Conservation (phyloP, 2,888 invertebrate genomes). For the Lasioglossum oenotherae region DNA sequence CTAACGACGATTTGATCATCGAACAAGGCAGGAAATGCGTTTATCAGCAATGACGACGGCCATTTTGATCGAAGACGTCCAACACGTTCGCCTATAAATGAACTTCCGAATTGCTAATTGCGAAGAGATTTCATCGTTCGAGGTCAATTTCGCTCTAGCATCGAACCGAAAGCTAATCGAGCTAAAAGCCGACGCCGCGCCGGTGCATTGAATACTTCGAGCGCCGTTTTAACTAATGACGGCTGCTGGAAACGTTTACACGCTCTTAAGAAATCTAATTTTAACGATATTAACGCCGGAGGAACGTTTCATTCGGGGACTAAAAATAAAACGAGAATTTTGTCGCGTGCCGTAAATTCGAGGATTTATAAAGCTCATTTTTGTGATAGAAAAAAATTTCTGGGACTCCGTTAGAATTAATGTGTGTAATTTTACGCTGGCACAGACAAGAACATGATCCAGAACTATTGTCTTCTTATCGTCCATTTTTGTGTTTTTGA, state of each 20-base stretch:
- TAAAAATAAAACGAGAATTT: not conserved
- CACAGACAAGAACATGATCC: too few relatives aligned
- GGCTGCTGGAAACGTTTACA: not conserved
- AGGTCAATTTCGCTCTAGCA: not conserved
- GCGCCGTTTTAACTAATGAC: not conserved
- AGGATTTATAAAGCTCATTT: not conserved
- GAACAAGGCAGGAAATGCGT: conserved; percentile 17
- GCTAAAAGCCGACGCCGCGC: not conserved
- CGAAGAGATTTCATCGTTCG: not conserved
- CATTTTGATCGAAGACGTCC: not conserved
- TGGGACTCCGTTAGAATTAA: too few relatives aligned
- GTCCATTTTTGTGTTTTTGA: too few relatives aligned
- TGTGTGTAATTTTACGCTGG: too few relatives aligned
- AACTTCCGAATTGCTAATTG: not conserved
- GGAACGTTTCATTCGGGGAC: not conserved
- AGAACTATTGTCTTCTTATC: too few relatives aligned
- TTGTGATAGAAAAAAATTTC: too few relatives aligned
- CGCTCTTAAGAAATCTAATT: not conserved
- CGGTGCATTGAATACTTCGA: not conserved
- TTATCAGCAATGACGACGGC: not conserved
- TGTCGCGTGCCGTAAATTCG: too few relatives aligned
- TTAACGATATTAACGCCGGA: not conserved
- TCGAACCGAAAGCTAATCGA: not conserved
- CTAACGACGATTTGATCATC: conserved; percentile 35
- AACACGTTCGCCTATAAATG: not conserved